These are phyloP conservation scores for Phyllotis vaccarum DNA, from an alignment of 2,797 vertebrate genomes.

Conservation along the genomic window DNA sequence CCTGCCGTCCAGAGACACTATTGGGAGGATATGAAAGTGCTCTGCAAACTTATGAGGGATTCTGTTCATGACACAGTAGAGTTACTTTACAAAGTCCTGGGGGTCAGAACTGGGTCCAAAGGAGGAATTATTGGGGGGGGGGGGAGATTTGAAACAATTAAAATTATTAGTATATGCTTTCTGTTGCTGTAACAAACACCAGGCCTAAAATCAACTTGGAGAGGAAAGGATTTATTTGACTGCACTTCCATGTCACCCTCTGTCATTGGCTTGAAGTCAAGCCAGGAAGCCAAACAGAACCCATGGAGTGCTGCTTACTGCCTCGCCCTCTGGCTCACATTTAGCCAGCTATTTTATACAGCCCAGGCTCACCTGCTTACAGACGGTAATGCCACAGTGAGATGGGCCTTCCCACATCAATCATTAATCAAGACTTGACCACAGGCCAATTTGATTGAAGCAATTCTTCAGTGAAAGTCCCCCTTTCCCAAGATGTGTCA, in stretches of 20 bases:
- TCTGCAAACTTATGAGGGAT: conserved; percentile 20
- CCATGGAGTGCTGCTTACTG: not conserved
- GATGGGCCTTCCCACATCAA: not conserved
- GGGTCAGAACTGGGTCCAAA: not conserved
- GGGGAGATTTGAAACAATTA: not conserved
- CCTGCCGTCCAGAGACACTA: not conserved
- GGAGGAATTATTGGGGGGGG: not conserved
- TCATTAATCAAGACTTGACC: not conserved
- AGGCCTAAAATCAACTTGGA: not conserved
- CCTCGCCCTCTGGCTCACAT: too few species aligned
- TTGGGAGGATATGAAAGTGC: not conserved
- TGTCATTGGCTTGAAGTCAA: not conserved
- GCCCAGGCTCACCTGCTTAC: not conserved
- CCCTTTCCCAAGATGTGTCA: not conserved
- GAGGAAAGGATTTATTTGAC: not conserved
- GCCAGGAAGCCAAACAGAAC: too few species aligned
- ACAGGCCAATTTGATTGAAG: not conserved
- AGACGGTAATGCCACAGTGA: too few species aligned
- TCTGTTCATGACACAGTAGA: not conserved
- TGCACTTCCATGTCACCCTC: not conserved
- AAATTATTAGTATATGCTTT: not conserved
- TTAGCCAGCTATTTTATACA: not conserved
- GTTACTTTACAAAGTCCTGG: not conserved
- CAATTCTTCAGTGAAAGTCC: not conserved
- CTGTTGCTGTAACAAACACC: not conserved